Percentiles rank a stretch among this genome's conserved stretches.
Conservation (phyloP, 2,113 vertebrate genomes). For the Peromyscus maniculatus region DNA sequence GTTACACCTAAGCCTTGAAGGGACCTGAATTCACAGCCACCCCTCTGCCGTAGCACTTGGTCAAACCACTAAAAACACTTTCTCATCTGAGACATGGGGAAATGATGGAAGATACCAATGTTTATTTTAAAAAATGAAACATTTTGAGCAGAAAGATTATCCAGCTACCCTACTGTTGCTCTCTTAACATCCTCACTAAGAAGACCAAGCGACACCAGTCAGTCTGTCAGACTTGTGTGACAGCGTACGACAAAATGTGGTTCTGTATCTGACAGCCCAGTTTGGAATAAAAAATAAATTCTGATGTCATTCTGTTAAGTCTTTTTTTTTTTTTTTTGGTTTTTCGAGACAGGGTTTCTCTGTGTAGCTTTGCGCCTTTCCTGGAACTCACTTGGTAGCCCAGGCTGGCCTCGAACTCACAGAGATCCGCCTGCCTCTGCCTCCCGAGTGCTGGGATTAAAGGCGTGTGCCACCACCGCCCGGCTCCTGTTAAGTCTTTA, state of each 20-base stretch:
- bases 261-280: neutral
- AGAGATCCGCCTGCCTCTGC: too few species aligned
- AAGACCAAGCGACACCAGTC: neutral
- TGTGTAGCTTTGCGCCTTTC: too few species aligned
- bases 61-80: constrained; percentile 20
- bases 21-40: constrained; percentile 5
- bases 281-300: constrained; percentile 50
- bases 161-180: neutral
- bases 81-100: neutral
- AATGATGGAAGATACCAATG: neutral
- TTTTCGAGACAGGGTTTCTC: too few species aligned
- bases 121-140: neutral
- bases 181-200: neutral
- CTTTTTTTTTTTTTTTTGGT: neutral
- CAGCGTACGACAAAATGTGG: neutral
- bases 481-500: neutral
- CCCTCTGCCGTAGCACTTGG: neutral
- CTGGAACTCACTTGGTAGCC: too few species aligned
- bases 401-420: too few species aligned
- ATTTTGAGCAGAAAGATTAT: neutral
- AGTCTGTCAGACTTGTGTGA: neutral
- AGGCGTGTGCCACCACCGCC: too few species aligned
- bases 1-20: neutral
- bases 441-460: too few species aligned
- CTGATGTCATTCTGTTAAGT: neutral